Evolutionary conservation across 1,140 invertebrate species (phyloP).

Genomic region (Tetramorium simillimum): DNA sequence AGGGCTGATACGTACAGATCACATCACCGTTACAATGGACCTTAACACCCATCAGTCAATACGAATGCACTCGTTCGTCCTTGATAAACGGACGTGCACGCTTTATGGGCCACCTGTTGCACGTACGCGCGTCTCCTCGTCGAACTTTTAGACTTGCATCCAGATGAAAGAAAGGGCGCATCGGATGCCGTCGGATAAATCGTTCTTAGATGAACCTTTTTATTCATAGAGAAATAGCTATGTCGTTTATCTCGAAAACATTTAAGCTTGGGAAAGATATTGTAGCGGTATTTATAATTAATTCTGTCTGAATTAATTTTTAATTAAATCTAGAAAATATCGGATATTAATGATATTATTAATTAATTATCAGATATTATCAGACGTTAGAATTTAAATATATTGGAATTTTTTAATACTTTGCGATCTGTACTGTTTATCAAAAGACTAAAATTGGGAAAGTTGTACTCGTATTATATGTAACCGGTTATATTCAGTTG

Average conservation of each 20-base stretch:
- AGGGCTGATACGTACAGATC: constrained; percentile 69
- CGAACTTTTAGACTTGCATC: constrained; percentile 79
- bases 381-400: not conserved
- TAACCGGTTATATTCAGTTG: not conserved
- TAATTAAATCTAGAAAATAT: not conserved
- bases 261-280: not conserved
- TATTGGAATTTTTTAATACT: not conserved
- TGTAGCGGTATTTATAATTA: not conserved
- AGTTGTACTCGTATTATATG: not conserved
- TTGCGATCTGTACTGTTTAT: not conserved
- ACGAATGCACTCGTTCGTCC: constrained; percentile 81
- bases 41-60: constrained; percentile 81
- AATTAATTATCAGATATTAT: not conserved
- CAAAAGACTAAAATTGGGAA: not conserved
- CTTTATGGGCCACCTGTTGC: constrained; percentile 82
- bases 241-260: constrained; percentile 22
- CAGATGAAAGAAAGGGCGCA: constrained; percentile 68
- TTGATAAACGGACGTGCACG: constrained; percentile 82
- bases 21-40: constrained; percentile 72
- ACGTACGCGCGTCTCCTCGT: constrained; percentile 77
- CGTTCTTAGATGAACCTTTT: constrained; percentile 54
- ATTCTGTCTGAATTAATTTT: not conserved
- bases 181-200: constrained; percentile 34
- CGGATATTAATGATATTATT: not conserved
- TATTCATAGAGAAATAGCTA: constrained; percentile 64